Base-by-base conservation (phyloP, 2,113 vertebrate genomes). In the Urocolius indicus region DNA sequence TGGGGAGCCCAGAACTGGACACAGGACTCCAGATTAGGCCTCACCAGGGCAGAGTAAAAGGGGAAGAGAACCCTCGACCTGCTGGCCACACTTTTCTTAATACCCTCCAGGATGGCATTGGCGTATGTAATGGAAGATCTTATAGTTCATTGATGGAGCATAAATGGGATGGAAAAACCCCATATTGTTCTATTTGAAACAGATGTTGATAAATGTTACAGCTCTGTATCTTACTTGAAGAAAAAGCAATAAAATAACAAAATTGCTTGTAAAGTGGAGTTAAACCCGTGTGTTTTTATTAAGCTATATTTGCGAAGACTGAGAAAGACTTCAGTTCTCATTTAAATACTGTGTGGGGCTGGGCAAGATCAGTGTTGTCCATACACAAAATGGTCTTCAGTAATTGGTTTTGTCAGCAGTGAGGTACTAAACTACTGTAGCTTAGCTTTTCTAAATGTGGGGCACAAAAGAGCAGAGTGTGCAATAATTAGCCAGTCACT, bases 381-480 rank as follows among this genome's bases (percentile, higher is more conserved):
- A 93, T 94, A 94, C 95, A 95, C 95, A 84, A 96, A 97, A 97
- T 95, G 97, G 84, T 78, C 83, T 97, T 97, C 96, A 19, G 29
- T 94, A 97, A 96, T 96, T 95, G 86, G 26, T 84, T 97, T 96
- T 96, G 80, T 61, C 81, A 51, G n/a, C 49, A 77, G 46, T 86
- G 82, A 96, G 77, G 75, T 87, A 73, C 65, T 78, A 93, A 96
- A 95, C 61, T 48, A 48, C 38, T 58, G 32, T 41, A 94, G 59
- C 58, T 91, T 41, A 94, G 59, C 58, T 91, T 94, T 89, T 41
- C 59, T 83, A 90, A 96, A 90, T 87, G 54, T 87, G 62, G 63
- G 66, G 26, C 91, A 93, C 48, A 22, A 38, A 96, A 90, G 69
- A 94, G 46, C 72, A 94, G 55, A 24, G 36, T 81, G 30, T 74